Base-by-base conservation (phyloP, 1,140 invertebrate genomes). In the Andricus grossulariae region DNA sequence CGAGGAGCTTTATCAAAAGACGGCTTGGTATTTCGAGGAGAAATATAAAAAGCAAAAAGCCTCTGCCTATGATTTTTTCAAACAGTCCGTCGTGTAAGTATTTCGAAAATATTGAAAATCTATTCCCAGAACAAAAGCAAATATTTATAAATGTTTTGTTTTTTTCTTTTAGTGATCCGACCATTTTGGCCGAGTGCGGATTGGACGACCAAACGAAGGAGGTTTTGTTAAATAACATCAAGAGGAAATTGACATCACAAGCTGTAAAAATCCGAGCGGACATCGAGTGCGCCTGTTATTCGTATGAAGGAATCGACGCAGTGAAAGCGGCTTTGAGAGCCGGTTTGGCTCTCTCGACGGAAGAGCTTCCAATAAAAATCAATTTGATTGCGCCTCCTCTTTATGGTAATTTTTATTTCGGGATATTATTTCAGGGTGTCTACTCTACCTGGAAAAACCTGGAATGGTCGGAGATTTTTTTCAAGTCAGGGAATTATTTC, bases 11-110 rank as follows among this genome's bases (percentile, higher is more conserved):
- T 99, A 99, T 90, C 94, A 96, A 83, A 98, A 98, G 87, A 99
- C 99, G n/a, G 99, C 99, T 1, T 99, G 99, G 99, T 93, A 96
- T 89, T 99, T 99, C 93, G 99, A 99, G 91, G 96, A 97, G 84
- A 99, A 99, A 91, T 97, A 97, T 86, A 99, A 98, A 88, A 99
- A 98, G 89, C 94, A 94, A 13, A 93, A 93, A 81, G 96, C 96
- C 21, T 97, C 97, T 52, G 97, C 98, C 66, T 99, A 99, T 92
- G 99, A 99, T 90, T 97, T 97, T 82, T 99, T 99, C 88, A 99
- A 99, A 92, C 97, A 99, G 92, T 97, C 98, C 84, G 98, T 99
- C 71, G 93, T 96, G 98, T 99, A 94, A 94, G 96, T 93, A 79
- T 5, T 74, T n/a, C 12, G 50, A 52, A 57, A n/a, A 21, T 55